Base-by-base conservation (phyloP, 1,140 invertebrate genomes). In the Heliothis virescens region DNA sequence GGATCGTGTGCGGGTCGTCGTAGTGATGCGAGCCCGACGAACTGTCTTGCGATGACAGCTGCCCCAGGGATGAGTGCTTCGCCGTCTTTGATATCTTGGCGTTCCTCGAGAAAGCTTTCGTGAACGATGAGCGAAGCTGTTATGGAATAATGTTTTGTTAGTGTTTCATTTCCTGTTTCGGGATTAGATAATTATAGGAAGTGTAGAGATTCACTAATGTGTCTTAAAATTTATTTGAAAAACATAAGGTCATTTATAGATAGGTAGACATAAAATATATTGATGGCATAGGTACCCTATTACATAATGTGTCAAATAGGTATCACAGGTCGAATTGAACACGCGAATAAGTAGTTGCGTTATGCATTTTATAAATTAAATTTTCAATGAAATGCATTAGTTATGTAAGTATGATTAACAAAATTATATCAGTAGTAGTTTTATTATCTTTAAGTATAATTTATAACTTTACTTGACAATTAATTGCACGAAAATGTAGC, bases 121-220 rank as follows among this genome's bases (percentile, higher is more conserved):
- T 99, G 93, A 99, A 99, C 13, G 98, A 99, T 94, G 98, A 99
- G 55, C 99, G 95, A 55, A 99, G 94, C 98, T 98, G 95, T 65
- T 89, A 87, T 59, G 53, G 34, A 76, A 65, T n/a, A 74, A 53
- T 53, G 60, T 52, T 76, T 63, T 52, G 60, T 53, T 65, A 71
- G 48, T 50, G 18, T 72, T 55, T n/a, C 57, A 15, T 53, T 53
- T 15, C 5, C n/a, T 53, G 13, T 11, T 57, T 57, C 18, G 9
- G 53, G 5, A 57, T n/a, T 57, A 9, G n/a, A 16, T 18, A 57
- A 57, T 21, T 21, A 12, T 21, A 18, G 21, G 21, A 26, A 26
- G 21, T 26, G 21, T 26, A 26, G 21, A 2, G 21, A 26, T 26
- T 26, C 21, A 41, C 9, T 7, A 7, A 41, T 41, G 0, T 41